Evolutionary conservation across 2,888 invertebrate species (phyloP).

Genomic region (Pristionchus fissidentatus): DNA sequence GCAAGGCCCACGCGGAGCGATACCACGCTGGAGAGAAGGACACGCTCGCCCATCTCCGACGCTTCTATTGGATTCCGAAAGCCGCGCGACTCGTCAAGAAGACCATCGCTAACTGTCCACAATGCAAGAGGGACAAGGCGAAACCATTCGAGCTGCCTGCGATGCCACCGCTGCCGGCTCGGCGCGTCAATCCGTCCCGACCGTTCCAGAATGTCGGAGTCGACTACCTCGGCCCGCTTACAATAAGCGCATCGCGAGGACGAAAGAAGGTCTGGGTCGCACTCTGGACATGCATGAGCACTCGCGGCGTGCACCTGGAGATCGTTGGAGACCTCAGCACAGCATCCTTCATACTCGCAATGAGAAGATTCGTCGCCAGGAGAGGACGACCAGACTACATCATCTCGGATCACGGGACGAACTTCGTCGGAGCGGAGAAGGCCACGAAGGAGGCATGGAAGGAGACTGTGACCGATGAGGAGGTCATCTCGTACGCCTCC

Average conservation of each 20-base stretch:
- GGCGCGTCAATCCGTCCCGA: constrained; percentile 64
- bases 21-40: constrained; percentile 61
- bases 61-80: constrained; percentile 71
- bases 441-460: constrained; percentile 56
- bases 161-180: constrained; percentile 74
- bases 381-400: constrained; percentile 71
- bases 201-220: constrained; percentile 74
- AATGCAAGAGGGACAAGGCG: constrained; percentile 67
- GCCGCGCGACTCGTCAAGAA: constrained; percentile 61
- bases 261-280: constrained; percentile 73
- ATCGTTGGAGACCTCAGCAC: constrained; percentile 70
- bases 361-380: constrained; percentile 74
- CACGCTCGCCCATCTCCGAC: constrained; percentile 65
- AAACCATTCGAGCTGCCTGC: constrained; percentile 59
- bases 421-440: constrained; percentile 72
- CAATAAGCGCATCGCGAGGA: constrained; percentile 56
- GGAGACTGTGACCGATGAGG: too few species aligned
- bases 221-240: constrained; percentile 76
- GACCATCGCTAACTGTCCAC: constrained; percentile 66
- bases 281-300: constrained; percentile 76
- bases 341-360: constrained; percentile 68
- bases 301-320: constrained; percentile 76
- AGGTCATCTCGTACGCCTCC: constrained; percentile 10
- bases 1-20: constrained; percentile 54
- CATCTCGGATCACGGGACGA: constrained; percentile 76